phyloP scores from a whole-genome alignment of 2,797 vertebrate genomes.

The Bovichtus diacanthus region DNA sequence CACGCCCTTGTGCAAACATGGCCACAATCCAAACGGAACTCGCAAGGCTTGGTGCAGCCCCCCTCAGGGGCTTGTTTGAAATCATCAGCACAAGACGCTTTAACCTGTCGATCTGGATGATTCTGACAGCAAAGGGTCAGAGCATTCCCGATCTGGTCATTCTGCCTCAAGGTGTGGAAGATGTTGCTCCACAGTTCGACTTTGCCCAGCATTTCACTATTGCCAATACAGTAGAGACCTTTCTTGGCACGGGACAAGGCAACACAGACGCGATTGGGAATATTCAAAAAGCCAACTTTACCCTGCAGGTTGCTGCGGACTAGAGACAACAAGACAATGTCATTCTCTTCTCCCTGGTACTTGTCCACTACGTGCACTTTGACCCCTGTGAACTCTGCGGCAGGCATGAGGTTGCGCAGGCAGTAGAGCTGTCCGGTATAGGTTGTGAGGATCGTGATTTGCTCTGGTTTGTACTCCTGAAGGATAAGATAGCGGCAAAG shows the following conservation, averaged over 20 bases:
- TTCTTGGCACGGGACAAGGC: conserved; percentile 95
- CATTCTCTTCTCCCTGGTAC: conserved; percentile 98
- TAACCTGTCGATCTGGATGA: conserved; percentile 87
- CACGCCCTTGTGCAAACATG: conserved; percentile 92
- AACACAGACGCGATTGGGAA: conserved; percentile 93
- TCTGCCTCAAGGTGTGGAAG: conserved; percentile 87
- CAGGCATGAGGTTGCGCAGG: conserved; percentile 89
- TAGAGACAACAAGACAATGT: conserved; percentile 93
- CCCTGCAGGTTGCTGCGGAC: conserved; percentile 91
- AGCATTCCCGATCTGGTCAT: conserved; percentile 81
- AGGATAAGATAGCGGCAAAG: conserved; percentile 91
- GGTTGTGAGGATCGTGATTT: conserved; percentile 97
- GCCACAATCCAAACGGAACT: conserved; percentile 91
- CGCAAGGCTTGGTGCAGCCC: conserved; percentile 90
- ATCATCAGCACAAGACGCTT: conserved; percentile 84
- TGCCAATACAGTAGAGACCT: conserved; percentile 93
- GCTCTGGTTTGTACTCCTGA: conserved; percentile 92
- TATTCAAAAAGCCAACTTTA: conserved; percentile 92
- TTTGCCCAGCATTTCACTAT: conserved; percentile 88
- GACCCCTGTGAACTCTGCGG: conserved; percentile 87
- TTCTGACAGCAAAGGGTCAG: conserved; percentile 92
- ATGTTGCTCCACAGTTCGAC: conserved; percentile 93
- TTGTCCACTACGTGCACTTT: conserved; percentile 97
- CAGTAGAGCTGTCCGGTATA: conserved; percentile 94
- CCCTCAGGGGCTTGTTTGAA: conserved; percentile 92